Percentiles rank a stretch among this genome's conserved stretches.
phyloP scores from a whole-genome alignment of 1,140 invertebrate species.

The Eufriesea mexicana region DNA sequence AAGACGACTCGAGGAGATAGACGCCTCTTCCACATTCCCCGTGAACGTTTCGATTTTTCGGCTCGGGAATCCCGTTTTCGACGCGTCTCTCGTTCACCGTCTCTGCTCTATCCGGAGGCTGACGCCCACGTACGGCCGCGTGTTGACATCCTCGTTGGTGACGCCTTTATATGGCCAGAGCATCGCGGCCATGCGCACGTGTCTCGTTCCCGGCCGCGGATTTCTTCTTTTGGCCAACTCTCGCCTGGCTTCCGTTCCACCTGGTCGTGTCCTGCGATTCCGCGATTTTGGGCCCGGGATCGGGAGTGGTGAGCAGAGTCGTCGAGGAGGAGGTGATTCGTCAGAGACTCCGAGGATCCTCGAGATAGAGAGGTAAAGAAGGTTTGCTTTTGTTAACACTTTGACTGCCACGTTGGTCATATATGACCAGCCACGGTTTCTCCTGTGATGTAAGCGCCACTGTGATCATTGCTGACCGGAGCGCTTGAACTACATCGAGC shows the following conservation, averaged over 20 bases:
- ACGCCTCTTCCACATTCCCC: too few species aligned
- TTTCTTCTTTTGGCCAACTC: neutral
- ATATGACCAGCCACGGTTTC: too few species aligned
- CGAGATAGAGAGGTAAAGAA: too few species aligned
- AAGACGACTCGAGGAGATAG: neutral
- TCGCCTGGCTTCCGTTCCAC: neutral
- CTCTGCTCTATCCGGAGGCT: neutral
- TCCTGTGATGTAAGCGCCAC: too few species aligned
- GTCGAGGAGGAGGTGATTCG: too few species aligned
- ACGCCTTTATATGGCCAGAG: constrained; percentile 52
- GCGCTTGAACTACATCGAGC: too few species aligned
- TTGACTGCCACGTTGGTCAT: too few species aligned
- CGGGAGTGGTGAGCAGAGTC: too few species aligned
- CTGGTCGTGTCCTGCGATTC: neutral
- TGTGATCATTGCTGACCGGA: too few species aligned
- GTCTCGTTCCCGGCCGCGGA: neutral
- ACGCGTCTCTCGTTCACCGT: neutral
- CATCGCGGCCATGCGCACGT: constrained; percentile 20
- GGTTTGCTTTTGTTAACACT: too few species aligned
- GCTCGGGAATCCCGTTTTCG: neutral
- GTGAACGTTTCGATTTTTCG: constrained; percentile 23
- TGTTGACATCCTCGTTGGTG: constrained; percentile 57
- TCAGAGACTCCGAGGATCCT: too few species aligned
- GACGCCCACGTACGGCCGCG: constrained; percentile 30
- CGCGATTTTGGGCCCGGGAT: too few species aligned